Evolutionary conservation across 2,113 vertebrate genomes (phyloP).

Genomic region (Myanophis thanlyinensis): DNA sequence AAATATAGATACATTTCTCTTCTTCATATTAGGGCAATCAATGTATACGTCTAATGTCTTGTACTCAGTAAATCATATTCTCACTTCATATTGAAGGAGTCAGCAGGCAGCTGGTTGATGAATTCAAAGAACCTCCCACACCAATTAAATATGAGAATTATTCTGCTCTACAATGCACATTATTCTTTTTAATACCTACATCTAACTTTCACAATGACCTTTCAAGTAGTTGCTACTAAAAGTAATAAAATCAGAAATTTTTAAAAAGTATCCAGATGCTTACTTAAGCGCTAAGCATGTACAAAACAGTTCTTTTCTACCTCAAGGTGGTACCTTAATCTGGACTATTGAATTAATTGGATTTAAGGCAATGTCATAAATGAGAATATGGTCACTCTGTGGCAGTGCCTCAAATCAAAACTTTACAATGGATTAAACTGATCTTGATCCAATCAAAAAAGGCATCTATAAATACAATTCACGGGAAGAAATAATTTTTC

Average conservation of each 20-base stretch:
- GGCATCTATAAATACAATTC: neutral
- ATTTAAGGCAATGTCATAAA: neutral
- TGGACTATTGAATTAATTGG: neutral
- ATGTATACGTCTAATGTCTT: neutral
- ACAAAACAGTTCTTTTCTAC: neutral
- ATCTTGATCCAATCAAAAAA: neutral
- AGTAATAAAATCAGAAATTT: neutral
- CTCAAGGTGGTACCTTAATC: neutral
- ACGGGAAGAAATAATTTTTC: neutral
- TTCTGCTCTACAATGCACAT: constrained; percentile 32
- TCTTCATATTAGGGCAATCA: neutral
- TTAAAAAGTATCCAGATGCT: neutral
- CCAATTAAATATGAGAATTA: constrained; percentile 50
- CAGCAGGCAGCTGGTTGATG: constrained; percentile 53
- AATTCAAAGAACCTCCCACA: constrained; percentile 44
- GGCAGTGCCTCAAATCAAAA: neutral
- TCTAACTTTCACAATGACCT: constrained; percentile 44
- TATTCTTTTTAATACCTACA: constrained; percentile 37
- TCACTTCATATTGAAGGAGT: constrained; percentile 29
- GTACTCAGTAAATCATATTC: constrained; percentile 14
- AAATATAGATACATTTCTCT: neutral
- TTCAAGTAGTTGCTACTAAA: neutral
- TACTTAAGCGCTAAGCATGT: neutral
- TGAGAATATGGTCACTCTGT: neutral
- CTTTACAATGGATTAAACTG: neutral